Evolutionary conservation across 2,888 invertebrate species (phyloP).

Genomic region (Taphrorychus bicolor): DNA sequence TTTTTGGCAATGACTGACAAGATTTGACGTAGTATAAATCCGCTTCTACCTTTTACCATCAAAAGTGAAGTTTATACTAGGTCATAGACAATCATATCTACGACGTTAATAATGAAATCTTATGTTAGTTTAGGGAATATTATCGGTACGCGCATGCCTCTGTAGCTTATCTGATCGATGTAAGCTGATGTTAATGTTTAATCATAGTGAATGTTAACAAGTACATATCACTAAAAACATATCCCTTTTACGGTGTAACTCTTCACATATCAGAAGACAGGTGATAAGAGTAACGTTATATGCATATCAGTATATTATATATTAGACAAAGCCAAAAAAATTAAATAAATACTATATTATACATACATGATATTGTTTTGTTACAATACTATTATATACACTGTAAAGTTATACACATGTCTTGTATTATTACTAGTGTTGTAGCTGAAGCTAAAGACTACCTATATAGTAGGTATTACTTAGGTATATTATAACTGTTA

Average conservation of each 20-base stretch:
- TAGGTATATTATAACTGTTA: background rate
- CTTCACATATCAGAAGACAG: slow-evolving; percentile 40
- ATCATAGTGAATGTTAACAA: slow-evolving; percentile 15
- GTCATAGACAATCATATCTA: slow-evolving; percentile 58
- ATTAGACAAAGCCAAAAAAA: slow-evolving; percentile 51
- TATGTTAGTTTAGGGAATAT: slow-evolving; percentile 56
- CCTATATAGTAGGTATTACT: background rate
- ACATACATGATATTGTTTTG: slow-evolving; percentile 45
- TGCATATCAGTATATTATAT: slow-evolving; percentile 34
- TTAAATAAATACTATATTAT: slow-evolving; percentile 49
- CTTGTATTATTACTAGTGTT: background rate
- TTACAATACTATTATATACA: slow-evolving; percentile 1
- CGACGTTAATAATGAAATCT: slow-evolving; percentile 52
- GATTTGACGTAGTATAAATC: slow-evolving; percentile 56
- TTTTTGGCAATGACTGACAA: background rate
- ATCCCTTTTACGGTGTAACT: slow-evolving; percentile 11
- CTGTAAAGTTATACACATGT: slow-evolving; percentile 4
- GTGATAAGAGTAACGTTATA: slow-evolving; percentile 49
- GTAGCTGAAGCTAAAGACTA: background rate
- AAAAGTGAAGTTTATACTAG: slow-evolving; percentile 52
- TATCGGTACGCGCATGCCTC: slow-evolving; percentile 48
- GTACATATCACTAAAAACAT: slow-evolving; percentile 27
- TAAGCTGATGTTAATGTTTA: slow-evolving; percentile 17
- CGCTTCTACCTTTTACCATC: background rate
- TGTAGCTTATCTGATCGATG: slow-evolving; percentile 1